A percentile compares a stretch with the other conserved stretches of the same genome.
Evolutionary conservation across 2,113 vertebrate species (phyloP).

Genomic region (Emberiza fucata): DNA sequence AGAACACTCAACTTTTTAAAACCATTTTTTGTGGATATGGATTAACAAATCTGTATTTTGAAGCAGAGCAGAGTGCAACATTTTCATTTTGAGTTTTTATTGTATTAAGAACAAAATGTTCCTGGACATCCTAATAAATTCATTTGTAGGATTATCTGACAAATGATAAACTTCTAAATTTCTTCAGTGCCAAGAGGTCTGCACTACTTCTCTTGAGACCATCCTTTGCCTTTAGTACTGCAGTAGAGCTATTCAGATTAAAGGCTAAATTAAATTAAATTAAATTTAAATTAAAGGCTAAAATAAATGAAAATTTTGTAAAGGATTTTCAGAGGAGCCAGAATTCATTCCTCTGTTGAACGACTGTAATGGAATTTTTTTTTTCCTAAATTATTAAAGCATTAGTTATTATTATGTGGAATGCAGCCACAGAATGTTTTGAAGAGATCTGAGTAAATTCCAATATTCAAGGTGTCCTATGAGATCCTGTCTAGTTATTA

Average conservation of each 20-base stretch:
- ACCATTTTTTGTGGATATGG: neutral
- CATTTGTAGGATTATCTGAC: neutral
- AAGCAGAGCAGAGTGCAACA: neutral
- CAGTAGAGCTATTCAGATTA: neutral
- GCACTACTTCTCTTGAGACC: neutral
- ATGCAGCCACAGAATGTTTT: neutral
- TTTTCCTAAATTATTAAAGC: neutral
- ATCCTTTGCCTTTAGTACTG: neutral
- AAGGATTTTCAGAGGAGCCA: neutral
- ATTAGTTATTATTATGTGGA: neutral
- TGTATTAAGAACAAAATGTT: neutral
- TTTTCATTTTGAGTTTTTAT: neutral
- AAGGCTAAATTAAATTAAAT: neutral
- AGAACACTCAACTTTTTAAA: neutral
- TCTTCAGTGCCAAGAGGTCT: neutral
- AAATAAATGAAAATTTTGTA: neutral
- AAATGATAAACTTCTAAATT: neutral
- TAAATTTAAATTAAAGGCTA: neutral
- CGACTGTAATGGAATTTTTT: neutral
- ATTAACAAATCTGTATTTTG: neutral
- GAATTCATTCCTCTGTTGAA: neutral
- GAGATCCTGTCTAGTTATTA: neutral
- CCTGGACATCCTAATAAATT: neutral
- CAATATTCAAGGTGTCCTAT: neutral
- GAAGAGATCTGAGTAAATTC: neutral